A percentile compares a stretch with the other conserved stretches of the same genome.
phyloP scores from a whole-genome alignment of 2,888 invertebrate species.

The Mimumesa dahlbomi region DNA sequence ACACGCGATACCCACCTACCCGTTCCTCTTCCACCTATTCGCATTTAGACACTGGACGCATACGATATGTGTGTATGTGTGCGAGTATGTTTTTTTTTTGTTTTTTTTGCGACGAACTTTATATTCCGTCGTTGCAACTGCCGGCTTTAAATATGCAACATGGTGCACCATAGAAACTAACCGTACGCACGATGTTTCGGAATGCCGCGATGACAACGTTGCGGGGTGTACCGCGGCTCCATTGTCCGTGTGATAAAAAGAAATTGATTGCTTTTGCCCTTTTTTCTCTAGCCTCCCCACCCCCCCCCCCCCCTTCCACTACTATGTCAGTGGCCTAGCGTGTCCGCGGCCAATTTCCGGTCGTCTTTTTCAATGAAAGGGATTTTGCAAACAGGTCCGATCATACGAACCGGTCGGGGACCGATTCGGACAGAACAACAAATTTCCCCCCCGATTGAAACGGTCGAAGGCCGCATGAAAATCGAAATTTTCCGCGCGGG shows the following conservation, averaged over 20 bases:
- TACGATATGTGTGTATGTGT: no score
- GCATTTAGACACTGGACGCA: no score
- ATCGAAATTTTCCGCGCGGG: conserved; percentile 10
- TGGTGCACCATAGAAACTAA: conserved; percentile 24
- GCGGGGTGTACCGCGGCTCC: not conserved
- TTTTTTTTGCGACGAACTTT: conserved; percentile 41
- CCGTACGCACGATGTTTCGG: conserved; percentile 21
- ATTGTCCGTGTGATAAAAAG: conserved; percentile 44
- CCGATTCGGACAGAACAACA: not conserved
- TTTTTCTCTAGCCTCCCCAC: no score
- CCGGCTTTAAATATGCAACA: conserved; percentile 52
- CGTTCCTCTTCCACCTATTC: no score
- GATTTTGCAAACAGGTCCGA: not conserved
- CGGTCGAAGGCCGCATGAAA: not conserved
- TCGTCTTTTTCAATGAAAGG: not conserved
- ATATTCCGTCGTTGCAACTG: conserved; percentile 45
- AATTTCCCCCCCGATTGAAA: conserved; percentile 1
- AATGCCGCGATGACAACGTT: conserved; percentile 6
- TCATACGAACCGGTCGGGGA: no score
- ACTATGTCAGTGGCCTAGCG: not conserved
- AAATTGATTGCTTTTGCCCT: conserved; percentile 49
- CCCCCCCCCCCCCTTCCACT: no score
- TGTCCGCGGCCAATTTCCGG: conserved; percentile 34
- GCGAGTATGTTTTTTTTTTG: no score
- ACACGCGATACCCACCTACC: no score